A percentile compares a stretch with the other conserved stretches of the same genome.
Conservation (phyloP, 2,888 invertebrate species). For the Phyllotreta striolata region DNA sequence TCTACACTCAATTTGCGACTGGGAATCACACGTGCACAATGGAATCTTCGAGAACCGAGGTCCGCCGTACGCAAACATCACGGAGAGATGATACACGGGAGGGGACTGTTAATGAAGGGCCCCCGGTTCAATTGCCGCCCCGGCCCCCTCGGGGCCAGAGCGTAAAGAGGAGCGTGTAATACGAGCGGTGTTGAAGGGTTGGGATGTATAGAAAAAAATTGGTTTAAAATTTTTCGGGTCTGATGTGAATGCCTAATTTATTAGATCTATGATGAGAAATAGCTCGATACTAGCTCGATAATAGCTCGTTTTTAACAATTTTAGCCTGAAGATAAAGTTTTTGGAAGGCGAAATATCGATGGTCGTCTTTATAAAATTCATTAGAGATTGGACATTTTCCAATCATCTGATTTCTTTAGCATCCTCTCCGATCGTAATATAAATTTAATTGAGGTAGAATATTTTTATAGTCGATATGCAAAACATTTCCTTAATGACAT, state of each 20-base stretch:
- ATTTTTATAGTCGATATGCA: slow-evolving; percentile 16
- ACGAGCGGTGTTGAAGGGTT: slow-evolving; percentile 49
- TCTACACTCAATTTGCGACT: slow-evolving; percentile 43
- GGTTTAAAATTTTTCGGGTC: no score
- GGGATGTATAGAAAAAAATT: not conserved
- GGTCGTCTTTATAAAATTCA: not conserved
- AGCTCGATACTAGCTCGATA: no score
- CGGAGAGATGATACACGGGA: slow-evolving; percentile 38
- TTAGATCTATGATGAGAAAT: no score
- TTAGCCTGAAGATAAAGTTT: not conserved
- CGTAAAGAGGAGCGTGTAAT: slow-evolving; percentile 54
- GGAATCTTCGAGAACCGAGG: slow-evolving; percentile 16
- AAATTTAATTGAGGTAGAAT: not conserved
- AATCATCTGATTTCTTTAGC: not conserved
- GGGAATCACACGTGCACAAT: slow-evolving; percentile 28
- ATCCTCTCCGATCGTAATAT: slow-evolving; percentile 6
- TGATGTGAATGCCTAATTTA: no score
- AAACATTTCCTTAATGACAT: slow-evolving; percentile 17
- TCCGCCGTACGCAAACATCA: slow-evolving; percentile 40
- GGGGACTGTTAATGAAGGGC: slow-evolving; percentile 43
- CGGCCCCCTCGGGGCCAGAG: slow-evolving; percentile 44
- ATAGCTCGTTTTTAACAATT: no score
- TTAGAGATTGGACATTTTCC: slow-evolving; percentile 1
- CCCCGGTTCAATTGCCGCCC: slow-evolving; percentile 50
- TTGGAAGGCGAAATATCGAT: not conserved